Evolutionary conservation across 2,797 vertebrate genomes (phyloP).

Genomic region (Gobionotothen gibberifrons): DNA sequence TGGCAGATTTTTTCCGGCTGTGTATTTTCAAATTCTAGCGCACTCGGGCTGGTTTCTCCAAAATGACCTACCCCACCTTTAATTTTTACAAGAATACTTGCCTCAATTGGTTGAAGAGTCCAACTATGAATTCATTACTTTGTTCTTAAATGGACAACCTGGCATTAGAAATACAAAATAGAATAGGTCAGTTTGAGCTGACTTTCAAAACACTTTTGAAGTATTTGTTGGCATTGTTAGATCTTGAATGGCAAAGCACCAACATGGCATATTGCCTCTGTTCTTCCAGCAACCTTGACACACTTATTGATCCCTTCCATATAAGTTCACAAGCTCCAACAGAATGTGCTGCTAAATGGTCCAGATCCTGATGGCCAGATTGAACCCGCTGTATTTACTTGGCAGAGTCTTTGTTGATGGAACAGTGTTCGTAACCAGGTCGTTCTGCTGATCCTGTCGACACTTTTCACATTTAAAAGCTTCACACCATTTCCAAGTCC

Average conservation of each 20-base stretch:
- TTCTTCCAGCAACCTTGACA: not conserved
- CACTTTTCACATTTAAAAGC: constrained; percentile 20
- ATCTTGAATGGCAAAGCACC: not conserved
- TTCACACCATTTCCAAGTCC: constrained; percentile 13
- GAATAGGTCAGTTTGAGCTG: not conserved
- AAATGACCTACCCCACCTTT: too few relatives aligned
- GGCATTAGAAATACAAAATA: not conserved
- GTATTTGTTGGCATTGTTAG: not conserved
- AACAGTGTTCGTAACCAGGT: constrained; percentile 8
- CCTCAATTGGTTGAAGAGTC: not conserved
- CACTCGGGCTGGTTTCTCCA: too few relatives aligned
- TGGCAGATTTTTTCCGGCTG: too few relatives aligned
- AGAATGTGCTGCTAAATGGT: not conserved
- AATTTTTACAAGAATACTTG: not conserved
- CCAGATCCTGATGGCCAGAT: not conserved
- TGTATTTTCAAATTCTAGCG: too few relatives aligned
- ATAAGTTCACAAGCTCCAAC: not conserved
- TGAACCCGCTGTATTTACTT: not conserved
- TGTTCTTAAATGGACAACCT: not conserved
- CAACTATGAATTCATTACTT: not conserved
- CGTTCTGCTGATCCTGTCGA: constrained; percentile 14
- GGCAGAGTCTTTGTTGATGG: not conserved
- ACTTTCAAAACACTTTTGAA: not conserved
- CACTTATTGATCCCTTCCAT: too few relatives aligned
- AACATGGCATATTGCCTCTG: not conserved